Percentiles rank a stretch among this genome's conserved stretches.
Conservation (phyloP, 2,797 vertebrate genomes). For the Lutjanus argentimaculatus region DNA sequence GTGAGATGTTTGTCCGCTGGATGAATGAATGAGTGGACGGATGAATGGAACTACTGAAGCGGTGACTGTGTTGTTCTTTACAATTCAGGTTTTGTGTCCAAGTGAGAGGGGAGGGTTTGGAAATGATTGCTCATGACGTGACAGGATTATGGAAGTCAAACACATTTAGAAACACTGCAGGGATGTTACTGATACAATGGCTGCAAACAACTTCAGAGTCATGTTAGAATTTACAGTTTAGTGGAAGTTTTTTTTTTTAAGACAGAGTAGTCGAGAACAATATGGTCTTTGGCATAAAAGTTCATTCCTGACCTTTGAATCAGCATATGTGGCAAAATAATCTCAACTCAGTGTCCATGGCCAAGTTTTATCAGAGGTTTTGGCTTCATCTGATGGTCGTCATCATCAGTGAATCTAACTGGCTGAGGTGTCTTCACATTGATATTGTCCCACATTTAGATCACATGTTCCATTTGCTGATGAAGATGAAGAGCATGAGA, state of each 20-base stretch:
- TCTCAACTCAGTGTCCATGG: neutral
- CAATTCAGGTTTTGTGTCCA: conserved; percentile 2
- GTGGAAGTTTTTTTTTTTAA: too few species aligned
- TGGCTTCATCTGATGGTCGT: neutral
- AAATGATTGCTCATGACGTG: neutral
- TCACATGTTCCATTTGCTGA: neutral
- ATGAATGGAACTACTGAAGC: conserved; percentile 28
- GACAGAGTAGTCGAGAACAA: neutral
- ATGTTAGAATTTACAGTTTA: too few species aligned
- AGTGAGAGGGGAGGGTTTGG: conserved; percentile 6
- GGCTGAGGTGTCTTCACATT: neutral
- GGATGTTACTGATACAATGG: conserved; percentile 1
- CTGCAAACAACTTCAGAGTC: too few species aligned
- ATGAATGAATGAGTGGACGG: neutral
- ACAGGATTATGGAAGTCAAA: neutral
- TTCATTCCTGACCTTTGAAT: too few species aligned
- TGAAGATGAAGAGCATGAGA: neutral
- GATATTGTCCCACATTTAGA: neutral
- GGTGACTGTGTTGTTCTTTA: conserved; percentile 17
- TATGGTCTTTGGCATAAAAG: neutral
- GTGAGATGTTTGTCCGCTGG: conserved; percentile 49
- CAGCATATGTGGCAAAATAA: too few species aligned
- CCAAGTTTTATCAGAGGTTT: too few species aligned
- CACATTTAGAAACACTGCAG: neutral
- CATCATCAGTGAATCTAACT: neutral